Evolutionary conservation across 1,140 invertebrate genomes (phyloP).

Genomic region (Cydia splendana): DNA sequence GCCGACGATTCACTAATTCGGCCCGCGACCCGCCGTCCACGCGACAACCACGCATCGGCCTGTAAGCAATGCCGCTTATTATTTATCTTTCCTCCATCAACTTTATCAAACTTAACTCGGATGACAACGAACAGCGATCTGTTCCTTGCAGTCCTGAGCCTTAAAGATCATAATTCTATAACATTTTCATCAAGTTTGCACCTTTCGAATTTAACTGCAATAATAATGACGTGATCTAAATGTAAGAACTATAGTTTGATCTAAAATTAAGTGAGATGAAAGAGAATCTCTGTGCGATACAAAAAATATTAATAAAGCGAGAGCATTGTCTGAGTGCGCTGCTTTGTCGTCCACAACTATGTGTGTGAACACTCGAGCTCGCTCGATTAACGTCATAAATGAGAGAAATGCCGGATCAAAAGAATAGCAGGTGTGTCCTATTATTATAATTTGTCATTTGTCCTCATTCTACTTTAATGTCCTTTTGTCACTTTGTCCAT

Average conservation of each 20-base stretch:
- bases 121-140: slow-evolving; percentile 46
- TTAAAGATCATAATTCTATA: slow-evolving; percentile 8
- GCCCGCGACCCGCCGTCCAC: slow-evolving; percentile 57
- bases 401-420: slow-evolving; percentile 78
- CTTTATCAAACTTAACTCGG: slow-evolving; percentile 2
- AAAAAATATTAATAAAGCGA: slow-evolving; percentile 74
- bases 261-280: slow-evolving; percentile 77
- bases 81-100: slow-evolving; percentile 59
- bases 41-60: slow-evolving; percentile 63
- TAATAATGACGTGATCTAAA: slow-evolving; percentile 76
- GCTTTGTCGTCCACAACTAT: slow-evolving; percentile 72
- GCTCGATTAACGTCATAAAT: slow-evolving; percentile 78
- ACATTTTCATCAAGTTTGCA: background rate
- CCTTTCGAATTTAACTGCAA: slow-evolving; percentile 55
- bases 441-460: slow-evolving; percentile 78
- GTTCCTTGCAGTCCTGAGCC: background rate
- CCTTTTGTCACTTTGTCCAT: slow-evolving; percentile 57
- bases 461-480: slow-evolving; percentile 61
- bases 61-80: slow-evolving; percentile 74
- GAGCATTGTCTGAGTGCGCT: slow-evolving; percentile 64
- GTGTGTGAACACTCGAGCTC: slow-evolving; percentile 70
- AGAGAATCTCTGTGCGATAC: slow-evolving; percentile 71
- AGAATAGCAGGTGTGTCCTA: slow-evolving; percentile 78
- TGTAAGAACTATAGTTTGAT: slow-evolving; percentile 74
- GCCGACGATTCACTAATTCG: slow-evolving; percentile 61